Evolutionary conservation across 2,797 vertebrate species (phyloP), one percentile per base, ranked within the genome.

Genomic region (Xenopus petersii): DNA sequence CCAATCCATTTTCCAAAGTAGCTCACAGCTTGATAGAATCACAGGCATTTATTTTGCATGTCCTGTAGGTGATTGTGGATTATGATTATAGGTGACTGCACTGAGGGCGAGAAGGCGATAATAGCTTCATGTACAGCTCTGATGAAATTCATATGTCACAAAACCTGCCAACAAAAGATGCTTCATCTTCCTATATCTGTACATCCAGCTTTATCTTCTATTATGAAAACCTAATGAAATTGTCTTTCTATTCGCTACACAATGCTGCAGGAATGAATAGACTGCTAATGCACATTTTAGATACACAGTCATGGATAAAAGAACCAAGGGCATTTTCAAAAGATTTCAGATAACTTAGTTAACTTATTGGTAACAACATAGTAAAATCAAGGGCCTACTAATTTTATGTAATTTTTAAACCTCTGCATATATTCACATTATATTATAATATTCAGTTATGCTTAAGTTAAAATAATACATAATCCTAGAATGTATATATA

Each of bases 141-240:
- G 70, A 73, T 77, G 75, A 77, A 77, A 77, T 73, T 77, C 70
- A 73, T 77, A 73, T 77, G 75, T 73, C 75, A 73, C 58, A 77
- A 59, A 68, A 77, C 70, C 75, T 77, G 75, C 75, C 64, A 77
- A 49, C 26, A 77, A 59, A 73, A 73, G 75, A 67, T 73, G 75
- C 70, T 77, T 77, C 75, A 77, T 77, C 65, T 68, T 73, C 46
- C 51, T 73, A 49, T 58, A 46, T 55, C 61, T 21, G 59, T 67
- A 68, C 75, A 77, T 67, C 67, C 70, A 68, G 75, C 70, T 73
- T 77, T 77, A 77, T 77, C 75, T 77, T 73, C 65, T 73, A 73
- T 67, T 73, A 68, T 72, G 70, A 73, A 77, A 77, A 73, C 70
- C 70, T 77, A 77, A 77, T 73, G 75, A 77, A 77, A 77, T 77